Base-by-base conservation (phyloP, 1,140 invertebrate genomes). In the Subanguina moxae region DNA sequence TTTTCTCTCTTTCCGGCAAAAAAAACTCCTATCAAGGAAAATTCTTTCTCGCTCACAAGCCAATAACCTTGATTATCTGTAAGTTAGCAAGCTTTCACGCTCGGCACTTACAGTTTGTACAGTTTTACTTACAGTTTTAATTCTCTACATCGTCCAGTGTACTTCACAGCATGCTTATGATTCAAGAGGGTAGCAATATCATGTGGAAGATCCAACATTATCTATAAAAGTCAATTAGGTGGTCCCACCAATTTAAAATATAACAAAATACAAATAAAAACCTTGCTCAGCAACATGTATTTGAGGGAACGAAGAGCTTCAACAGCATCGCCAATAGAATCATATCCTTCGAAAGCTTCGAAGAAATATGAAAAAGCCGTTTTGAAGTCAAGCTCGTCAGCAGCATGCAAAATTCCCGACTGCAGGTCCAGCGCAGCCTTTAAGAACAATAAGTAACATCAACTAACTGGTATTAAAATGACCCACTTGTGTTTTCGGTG, bases 301-400 rank as follows among this genome's bases (percentile, higher is more conserved):
- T 99, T 99, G 0, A 99, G 85, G 23, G 92, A 91, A 45, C 89
- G 91, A 1, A 97, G 84, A 9, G 95, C 94, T 84, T 93, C 94
- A 13, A 89, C 88, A 78, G 88, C 89, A n/a, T 73, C 67, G 66
- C 83, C 83, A 19, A 94, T 90, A 74, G 92, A 94, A 84, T 98
- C 94, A 84, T 94, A 97, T 94, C 94, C 87, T 87, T 99, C 96
- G 85, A 98, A 99, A 45, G 95, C 95, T 87, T 99, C 96, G 85
- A 99, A 83, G 83, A 98, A 99, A 83, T 99, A 99, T 43, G 95
- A 98, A 84, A 95, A 99, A 46, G 95, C 96, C 74, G 95, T 99
- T 87, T 99, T 98, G 83, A 99, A 99, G 82, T 99, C 96, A 80
- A 91, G 89, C 84, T 98, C 95, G 84, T 99, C 96, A 32, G 94